Percentiles rank a stretch among this genome's conserved stretches.
These are phyloP conservation scores for Siderastrea radians DNA, from an alignment of 92 coral and sea anemone genomes.

Conservation along the genomic window DNA sequence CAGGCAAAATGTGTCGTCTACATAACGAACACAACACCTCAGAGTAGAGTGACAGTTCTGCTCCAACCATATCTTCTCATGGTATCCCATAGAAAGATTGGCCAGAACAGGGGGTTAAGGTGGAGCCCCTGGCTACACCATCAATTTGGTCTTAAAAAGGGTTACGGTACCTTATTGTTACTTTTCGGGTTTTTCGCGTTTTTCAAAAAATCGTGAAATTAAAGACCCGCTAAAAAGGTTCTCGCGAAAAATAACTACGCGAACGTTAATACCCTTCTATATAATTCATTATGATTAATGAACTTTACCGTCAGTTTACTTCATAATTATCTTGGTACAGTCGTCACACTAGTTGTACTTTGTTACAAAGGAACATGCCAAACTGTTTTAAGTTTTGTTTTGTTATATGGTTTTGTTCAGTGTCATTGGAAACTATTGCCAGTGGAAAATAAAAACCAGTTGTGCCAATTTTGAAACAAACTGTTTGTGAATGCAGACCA, in stretches of 20 bases:
- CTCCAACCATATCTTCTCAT: conserved; percentile 31
- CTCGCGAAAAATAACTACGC: too few species aligned
- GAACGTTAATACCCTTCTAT: too few species aligned
- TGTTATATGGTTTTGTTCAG: background rate
- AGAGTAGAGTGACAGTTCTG: background rate
- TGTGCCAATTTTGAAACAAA: background rate
- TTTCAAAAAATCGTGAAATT: too few species aligned
- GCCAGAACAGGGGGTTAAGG: conserved; percentile 13
- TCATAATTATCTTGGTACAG: too few species aligned
- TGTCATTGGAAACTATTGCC: background rate
- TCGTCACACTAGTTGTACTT: background rate
- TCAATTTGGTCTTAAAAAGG: conserved; percentile 24
- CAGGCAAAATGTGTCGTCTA: conserved; percentile 22
- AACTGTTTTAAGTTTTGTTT: background rate
- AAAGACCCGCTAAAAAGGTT: too few species aligned
- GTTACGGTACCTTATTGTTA: too few species aligned
- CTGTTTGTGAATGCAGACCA: background rate
- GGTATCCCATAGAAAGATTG: conserved; percentile 46
- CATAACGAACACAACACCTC: conserved; percentile 2
- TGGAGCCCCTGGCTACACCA: conserved; percentile 25
- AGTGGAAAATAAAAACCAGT: background rate
- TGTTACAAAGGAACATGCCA: background rate
- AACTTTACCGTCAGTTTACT: too few species aligned
- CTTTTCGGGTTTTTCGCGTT: too few species aligned
- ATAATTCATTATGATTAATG: too few species aligned